Percentiles rank a stretch among this genome's conserved stretches.
These are phyloP conservation scores for Leptinotarsa rubiginosa DNA, from an alignment of 2,888 invertebrate genomes.

Conservation along the genomic window DNA sequence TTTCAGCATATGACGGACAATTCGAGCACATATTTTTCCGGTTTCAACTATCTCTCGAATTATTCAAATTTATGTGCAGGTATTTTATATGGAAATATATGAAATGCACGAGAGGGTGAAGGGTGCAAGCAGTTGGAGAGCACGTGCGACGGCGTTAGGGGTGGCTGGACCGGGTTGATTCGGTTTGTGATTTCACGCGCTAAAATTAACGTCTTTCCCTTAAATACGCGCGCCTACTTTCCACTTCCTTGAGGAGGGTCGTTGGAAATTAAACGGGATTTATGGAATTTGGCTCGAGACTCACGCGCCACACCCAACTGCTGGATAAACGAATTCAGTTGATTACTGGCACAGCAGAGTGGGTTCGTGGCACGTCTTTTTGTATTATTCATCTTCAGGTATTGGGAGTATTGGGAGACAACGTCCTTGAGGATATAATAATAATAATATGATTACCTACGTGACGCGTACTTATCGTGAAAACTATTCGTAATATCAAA, in stretches of 20 bases:
- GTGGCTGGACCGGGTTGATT: slow-evolving; percentile 49
- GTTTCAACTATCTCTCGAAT: slow-evolving; percentile 33
- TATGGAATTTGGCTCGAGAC: slow-evolving; percentile 4
- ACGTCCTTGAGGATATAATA: no score
- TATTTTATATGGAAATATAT: slow-evolving; percentile 45
- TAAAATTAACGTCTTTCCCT: slow-evolving; percentile 56
- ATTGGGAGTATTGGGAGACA: no score
- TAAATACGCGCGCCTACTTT: slow-evolving; percentile 31
- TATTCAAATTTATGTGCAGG: slow-evolving; percentile 41
- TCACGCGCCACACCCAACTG: slow-evolving; percentile 3
- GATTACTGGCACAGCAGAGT: not conserved
- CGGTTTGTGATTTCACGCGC: slow-evolving; percentile 57
- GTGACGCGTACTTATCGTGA: no score
- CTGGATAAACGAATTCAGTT: not conserved
- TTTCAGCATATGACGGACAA: slow-evolving; percentile 27
- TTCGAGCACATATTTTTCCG: slow-evolving; percentile 27
- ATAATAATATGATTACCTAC: no score
- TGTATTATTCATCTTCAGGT: no score
- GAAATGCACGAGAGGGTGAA: slow-evolving; percentile 35
- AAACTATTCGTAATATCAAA: no score
- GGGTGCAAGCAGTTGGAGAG: slow-evolving; percentile 43
- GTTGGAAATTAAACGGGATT: slow-evolving; percentile 22
- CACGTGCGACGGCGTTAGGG: slow-evolving; percentile 54
- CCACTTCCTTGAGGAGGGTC: slow-evolving; percentile 30
- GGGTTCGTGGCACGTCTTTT: not conserved